Evolutionary conservation across 37 sponge, comb jelly and placozoan genomes (phyloP), one percentile per base, ranked within the genome.

Genomic region (Tethya wilhelma): DNA sequence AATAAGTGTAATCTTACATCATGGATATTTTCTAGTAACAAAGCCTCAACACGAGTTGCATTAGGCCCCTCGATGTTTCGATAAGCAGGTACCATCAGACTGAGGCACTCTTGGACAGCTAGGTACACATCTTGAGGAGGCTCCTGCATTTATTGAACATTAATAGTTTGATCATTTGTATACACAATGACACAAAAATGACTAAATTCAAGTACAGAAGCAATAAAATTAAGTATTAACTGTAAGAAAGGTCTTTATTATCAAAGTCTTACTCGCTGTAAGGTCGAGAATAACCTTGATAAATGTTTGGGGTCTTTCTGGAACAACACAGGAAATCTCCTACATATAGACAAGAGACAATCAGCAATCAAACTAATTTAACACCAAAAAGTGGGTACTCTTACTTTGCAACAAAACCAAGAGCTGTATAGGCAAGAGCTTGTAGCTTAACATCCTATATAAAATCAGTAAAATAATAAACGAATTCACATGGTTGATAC

Each of bases 21-120:
- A 34, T 81, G 71, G 9, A 91, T 78, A 22, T 87, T 76, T 38
- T 87, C 80, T 71, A 91, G 62, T 9, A 91, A 31, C 30, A 87
- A 56, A 8, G 88, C 89, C 68, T 91, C 92, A 34, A 91, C 20
- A 6, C 81, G 49, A 25, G 56, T 38, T 34, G 92, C 73, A 55
- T 40, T 67, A 23, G 63, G 71, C 22, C 75, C 92, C 30, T 46
- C 14, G 38, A 83, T 73, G 25, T 78, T 79, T 30, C 49, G 19
- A 39, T 91, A 91, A 28, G 89, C 88, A 22, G 43, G 30, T 8
- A 85, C 77, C 84, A 91, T n/a, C 26, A 74, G 36, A 56, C 80
- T 83, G n/a, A 91, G 65, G 56, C 89, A 87, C 72, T 87, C 92
- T 56, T 84, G 92, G 17, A 91, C 57, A 36, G 89, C 92, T 60